Evolutionary conservation across 1,140 invertebrate species (phyloP).

Genomic region (Palaemon carinicauda): DNA sequence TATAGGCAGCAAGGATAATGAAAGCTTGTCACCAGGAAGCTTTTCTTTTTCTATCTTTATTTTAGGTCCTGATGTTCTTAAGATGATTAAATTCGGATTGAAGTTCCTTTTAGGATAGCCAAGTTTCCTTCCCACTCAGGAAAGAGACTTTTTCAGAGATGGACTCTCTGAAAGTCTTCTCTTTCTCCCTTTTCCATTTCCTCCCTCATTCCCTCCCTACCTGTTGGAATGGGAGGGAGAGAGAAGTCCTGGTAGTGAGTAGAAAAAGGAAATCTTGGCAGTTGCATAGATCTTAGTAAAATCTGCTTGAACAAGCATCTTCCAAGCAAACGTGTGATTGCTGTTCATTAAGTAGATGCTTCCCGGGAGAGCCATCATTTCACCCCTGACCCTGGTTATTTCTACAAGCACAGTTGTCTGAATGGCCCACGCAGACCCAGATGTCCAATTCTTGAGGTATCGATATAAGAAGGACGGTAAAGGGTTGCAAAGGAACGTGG

Average conservation of each 20-base stretch:
- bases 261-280: too few relatives aligned
- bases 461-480: not conserved
- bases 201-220: too few relatives aligned
- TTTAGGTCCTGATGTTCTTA: not conserved
- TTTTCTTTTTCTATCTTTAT: not conserved
- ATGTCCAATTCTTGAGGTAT: not conserved
- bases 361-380: slow-evolving; percentile 36
- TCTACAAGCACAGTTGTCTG: slow-evolving; percentile 49
- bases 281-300: too few relatives aligned
- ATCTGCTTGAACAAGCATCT: not conserved
- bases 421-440: slow-evolving; percentile 29
- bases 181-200: too few relatives aligned
- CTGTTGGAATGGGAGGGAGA: too few relatives aligned
- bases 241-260: too few relatives aligned
- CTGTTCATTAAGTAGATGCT: slow-evolving; percentile 13
- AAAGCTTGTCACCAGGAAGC: slow-evolving; percentile 34
- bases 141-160: too few relatives aligned
- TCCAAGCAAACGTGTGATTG: not conserved
- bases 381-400: slow-evolving; percentile 43
- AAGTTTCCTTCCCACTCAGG: too few relatives aligned
- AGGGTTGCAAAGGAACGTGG: not conserved
- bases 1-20: slow-evolving; percentile 34
- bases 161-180: too few relatives aligned
- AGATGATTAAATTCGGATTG: not conserved
- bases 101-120: too few relatives aligned